These are phyloP conservation scores for Sitta carolinensis DNA, from an alignment of 2,797 vertebrate species.

Conservation along the genomic window DNA sequence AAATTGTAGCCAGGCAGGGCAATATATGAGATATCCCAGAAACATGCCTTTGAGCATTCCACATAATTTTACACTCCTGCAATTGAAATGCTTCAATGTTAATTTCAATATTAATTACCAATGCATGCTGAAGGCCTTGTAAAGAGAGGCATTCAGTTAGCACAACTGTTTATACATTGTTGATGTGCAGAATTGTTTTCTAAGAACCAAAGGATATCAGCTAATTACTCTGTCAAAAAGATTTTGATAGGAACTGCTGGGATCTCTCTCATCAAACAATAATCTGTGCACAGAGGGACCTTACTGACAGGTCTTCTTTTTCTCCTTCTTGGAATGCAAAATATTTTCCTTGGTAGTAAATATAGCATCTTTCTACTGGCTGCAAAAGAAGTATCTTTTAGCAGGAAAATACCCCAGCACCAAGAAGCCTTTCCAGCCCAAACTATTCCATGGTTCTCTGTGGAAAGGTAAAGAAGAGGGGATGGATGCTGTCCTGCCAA, in stretches of 20 bases:
- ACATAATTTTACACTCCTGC: not conserved
- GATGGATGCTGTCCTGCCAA: not conserved
- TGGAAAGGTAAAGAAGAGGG: not conserved
- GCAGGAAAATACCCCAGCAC: not conserved
- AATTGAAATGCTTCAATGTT: not conserved
- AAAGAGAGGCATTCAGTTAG: not conserved
- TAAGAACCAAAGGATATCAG: not conserved
- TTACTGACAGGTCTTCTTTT: not conserved
- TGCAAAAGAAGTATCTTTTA: not conserved
- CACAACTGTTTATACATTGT: not conserved
- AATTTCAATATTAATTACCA: not conserved
- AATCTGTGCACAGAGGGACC: not conserved
- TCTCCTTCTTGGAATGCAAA: not conserved
- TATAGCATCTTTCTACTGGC: not conserved
- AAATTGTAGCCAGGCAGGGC: not conserved
- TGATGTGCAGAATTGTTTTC: not conserved
- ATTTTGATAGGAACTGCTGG: not conserved
- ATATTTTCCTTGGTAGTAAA: not conserved
- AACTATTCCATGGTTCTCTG: not conserved
- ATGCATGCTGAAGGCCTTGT: not conserved
- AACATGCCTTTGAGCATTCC: not conserved
- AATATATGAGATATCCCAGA: not conserved
- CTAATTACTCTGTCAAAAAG: not conserved
- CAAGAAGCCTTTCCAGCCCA: not conserved
- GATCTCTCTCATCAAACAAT: not conserved